Evolutionary conservation across 2,113 vertebrate species (phyloP), one percentile per base, ranked within the genome.

Genomic region (Chionodraco myersi): DNA sequence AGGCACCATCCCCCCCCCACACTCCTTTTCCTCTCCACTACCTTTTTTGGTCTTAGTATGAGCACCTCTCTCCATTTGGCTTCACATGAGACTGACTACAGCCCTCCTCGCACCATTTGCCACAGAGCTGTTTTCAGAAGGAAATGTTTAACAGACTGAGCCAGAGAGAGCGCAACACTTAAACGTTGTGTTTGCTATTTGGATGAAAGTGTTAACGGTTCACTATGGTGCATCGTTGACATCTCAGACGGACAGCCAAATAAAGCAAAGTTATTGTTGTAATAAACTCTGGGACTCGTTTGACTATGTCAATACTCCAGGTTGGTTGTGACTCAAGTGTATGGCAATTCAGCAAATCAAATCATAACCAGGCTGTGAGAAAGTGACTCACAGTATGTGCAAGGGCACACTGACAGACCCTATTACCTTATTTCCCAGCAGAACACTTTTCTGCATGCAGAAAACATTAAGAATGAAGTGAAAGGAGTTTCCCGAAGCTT

Each of bases 41-140:
- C 91, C 90, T 84, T 92, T 80, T 93, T 93, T 92, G 90, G 87
- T 86, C 66, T 73, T 68, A 75, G 69, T 64, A 84, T 84, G 86
- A 88, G 84, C 10, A 30, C 68, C 16, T 79, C 64, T 79, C 72
- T 79, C 64, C 85, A 73, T 86, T 79, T 90, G 89, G 87, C 82
- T 83, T 26, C 57, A 47, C 56, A 44, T 82, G 77, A 83, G 79
- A 77, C 77, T 80, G 66, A 64, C 79, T 74, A 49, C 75, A 82
- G 54, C 71, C 62, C 41, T 85, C 79, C 75, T 88, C 71, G 84
- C 74, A 77, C 64, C 63, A 68, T 86, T 86, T 86, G 80, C 83
- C 79, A 45, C 47, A 57, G 44, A 10, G 8, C 30, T 80, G 65
- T 83, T 89, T 87, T 92, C 80, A 60, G 60, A 75, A 65, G 81